Percentiles rank a stretch among this genome's conserved stretches.
These are phyloP conservation scores for Ditylenchus weischeri DNA, from an alignment of 2,888 invertebrate genomes.

Conservation along the genomic window DNA sequence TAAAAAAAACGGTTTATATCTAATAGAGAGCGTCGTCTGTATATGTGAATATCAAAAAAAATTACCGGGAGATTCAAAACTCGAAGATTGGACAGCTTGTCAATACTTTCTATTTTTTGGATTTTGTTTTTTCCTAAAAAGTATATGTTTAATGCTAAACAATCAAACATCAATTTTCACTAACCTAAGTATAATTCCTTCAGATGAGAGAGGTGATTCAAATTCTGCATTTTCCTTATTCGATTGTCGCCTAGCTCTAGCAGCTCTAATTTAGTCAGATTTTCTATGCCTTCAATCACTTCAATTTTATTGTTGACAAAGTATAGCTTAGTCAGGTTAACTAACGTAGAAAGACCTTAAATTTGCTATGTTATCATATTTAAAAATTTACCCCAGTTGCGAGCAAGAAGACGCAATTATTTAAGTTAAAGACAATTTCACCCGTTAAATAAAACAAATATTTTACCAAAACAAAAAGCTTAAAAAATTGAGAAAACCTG, in stretches of 20 bases:
- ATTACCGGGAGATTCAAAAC: constrained; percentile 87
- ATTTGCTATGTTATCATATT: constrained; percentile 8
- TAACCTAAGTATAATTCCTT: constrained; percentile 74
- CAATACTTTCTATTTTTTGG: constrained; percentile 78
- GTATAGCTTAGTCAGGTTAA: constrained; percentile 60
- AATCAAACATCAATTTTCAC: too few species aligned
- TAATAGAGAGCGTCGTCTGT: too few species aligned
- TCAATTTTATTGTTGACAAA: constrained; percentile 64
- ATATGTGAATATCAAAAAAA: too few species aligned
- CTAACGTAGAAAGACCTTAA: constrained; percentile 58
- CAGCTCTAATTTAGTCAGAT: constrained; percentile 74
- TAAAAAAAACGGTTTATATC: too few species aligned
- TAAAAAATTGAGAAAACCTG: too few species aligned
- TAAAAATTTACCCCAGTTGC: not conserved
- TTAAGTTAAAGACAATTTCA: too few species aligned
- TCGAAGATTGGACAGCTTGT: constrained; percentile 67
- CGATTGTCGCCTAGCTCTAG: constrained; percentile 91
- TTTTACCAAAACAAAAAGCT: too few species aligned
- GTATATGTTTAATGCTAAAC: too few species aligned
- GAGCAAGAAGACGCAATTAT: too few species aligned
- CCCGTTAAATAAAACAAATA: too few species aligned
- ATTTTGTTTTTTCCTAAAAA: constrained; percentile 86
- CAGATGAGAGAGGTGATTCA: constrained; percentile 73
- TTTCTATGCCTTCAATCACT: constrained; percentile 60
- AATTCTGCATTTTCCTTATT: constrained; percentile 80